phyloP scores from a whole-genome alignment of 2,888 invertebrate genomes.

The Octonoba sinensis region DNA sequence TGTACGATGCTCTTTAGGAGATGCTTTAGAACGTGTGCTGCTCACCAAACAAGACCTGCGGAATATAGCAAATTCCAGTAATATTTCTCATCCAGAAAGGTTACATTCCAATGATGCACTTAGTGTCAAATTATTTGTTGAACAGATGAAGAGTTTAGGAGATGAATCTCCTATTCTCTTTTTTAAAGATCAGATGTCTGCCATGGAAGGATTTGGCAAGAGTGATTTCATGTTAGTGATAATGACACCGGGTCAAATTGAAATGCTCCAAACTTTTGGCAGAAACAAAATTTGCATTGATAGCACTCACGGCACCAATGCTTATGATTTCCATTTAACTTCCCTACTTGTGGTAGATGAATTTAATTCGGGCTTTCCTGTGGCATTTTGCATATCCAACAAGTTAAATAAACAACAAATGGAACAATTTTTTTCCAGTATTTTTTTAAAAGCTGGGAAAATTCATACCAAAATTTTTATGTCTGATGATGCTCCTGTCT shows the following conservation, averaged over 20 bases:
- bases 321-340: background rate
- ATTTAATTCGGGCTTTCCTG: background rate
- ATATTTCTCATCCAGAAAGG: background rate
- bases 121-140: conserved; percentile 8
- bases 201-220: too few relatives aligned
- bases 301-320: background rate
- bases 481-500: background rate
- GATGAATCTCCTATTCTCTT: conserved; percentile 5
- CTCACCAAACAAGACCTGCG: conserved; percentile 9
- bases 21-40: background rate
- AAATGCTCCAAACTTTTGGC: background rate
- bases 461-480: background rate
- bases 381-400: background rate
- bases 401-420: background rate
- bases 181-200: conserved; percentile 17
- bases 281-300: background rate
- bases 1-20: background rate
- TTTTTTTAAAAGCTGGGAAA: background rate
- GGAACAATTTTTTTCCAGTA: too few relatives aligned
- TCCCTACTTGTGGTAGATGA: background rate
- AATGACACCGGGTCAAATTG: background rate
- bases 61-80: conserved; percentile 2
- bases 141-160: background rate
- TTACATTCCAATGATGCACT: background rate
- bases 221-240: too few relatives aligned